Percentiles rank a stretch among this genome's conserved stretches.
These are phyloP conservation scores for Yponomeuta evonymella DNA, from an alignment of 2,888 invertebrate genomes.

Conservation along the genomic window DNA sequence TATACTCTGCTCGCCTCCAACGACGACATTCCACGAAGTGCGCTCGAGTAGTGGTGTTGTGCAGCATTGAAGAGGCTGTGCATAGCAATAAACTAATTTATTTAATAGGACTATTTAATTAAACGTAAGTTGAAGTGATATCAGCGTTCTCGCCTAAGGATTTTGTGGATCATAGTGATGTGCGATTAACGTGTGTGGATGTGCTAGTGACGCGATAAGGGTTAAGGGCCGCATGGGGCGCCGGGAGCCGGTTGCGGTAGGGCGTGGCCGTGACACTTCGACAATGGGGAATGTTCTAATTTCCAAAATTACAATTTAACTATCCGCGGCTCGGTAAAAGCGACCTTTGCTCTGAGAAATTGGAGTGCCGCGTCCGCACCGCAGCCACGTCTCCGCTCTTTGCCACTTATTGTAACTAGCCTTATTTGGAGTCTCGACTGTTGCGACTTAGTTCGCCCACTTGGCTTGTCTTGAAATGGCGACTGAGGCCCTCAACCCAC, in stretches of 20 bases:
- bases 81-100: slow-evolving; percentile 74
- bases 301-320: not conserved
- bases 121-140: slow-evolving; percentile 67
- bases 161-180: slow-evolving; percentile 30
- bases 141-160: slow-evolving; percentile 41
- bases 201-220: slow-evolving; percentile 51
- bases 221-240: slow-evolving; percentile 34
- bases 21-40: slow-evolving; percentile 72
- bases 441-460: slow-evolving; percentile 56
- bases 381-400: slow-evolving; percentile 55
- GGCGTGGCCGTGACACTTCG: slow-evolving; percentile 64
- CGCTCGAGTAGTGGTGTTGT: slow-evolving; percentile 69
- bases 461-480: slow-evolving; percentile 37
- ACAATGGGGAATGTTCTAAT: not conserved
- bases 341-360: slow-evolving; percentile 8
- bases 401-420: slow-evolving; percentile 42
- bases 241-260: slow-evolving; percentile 68
- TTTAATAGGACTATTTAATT: slow-evolving; percentile 72
- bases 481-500: slow-evolving; percentile 56
- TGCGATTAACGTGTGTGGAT: slow-evolving; percentile 52
- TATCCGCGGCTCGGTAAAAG: slow-evolving; percentile 6
- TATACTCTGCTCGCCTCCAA: slow-evolving; percentile 70
- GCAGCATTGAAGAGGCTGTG: slow-evolving; percentile 68
- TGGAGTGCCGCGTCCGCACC: slow-evolving; percentile 38
- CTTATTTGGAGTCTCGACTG: slow-evolving; percentile 57